Percentiles rank a stretch among this genome's conserved stretches.
These are phyloP conservation scores for Streblospio benedicti DNA, from an alignment of 1,140 invertebrate species.

Conservation along the genomic window DNA sequence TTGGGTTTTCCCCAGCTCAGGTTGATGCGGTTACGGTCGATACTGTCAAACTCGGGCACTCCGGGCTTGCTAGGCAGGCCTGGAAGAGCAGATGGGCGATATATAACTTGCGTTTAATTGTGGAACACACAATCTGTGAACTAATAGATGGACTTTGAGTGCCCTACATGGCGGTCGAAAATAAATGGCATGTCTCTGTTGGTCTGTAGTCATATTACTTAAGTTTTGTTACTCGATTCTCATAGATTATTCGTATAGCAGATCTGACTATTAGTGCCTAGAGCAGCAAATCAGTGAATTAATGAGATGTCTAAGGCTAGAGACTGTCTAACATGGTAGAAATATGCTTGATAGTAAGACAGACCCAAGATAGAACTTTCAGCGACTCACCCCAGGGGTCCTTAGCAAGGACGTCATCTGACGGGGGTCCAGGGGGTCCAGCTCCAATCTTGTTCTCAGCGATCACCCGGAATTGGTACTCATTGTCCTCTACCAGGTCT, in stretches of 20 bases:
- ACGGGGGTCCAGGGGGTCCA: conserved; percentile 78
- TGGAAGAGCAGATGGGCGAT: no score
- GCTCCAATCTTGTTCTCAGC: conserved; percentile 89
- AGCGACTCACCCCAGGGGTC: conserved; percentile 77
- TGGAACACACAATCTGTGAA: no score
- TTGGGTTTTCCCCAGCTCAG: conserved; percentile 66
- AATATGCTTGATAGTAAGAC: no score
- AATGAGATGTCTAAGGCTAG: no score
- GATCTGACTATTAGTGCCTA: no score
- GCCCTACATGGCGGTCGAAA: no score
- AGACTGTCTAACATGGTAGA: no score
- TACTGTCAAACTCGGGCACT: conserved; percentile 79
- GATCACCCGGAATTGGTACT: conserved; percentile 85
- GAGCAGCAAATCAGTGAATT: no score
- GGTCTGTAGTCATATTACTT: conserved; percentile 86
- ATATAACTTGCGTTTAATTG: no score
- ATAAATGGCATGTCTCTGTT: conserved; percentile 82
- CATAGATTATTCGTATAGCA: conserved; percentile 80
- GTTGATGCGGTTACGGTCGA: conserved; percentile 86
- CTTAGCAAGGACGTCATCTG: conserved; percentile 78
- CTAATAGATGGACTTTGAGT: no score
- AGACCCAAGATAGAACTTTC: no score
- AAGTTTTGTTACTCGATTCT: conserved; percentile 89
- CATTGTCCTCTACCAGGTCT: conserved; percentile 76
- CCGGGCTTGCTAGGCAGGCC: conserved; percentile 71